These are phyloP conservation scores for Rhadina sibilatrix DNA, from an alignment of 2,113 vertebrate species.

Conservation along the genomic window DNA sequence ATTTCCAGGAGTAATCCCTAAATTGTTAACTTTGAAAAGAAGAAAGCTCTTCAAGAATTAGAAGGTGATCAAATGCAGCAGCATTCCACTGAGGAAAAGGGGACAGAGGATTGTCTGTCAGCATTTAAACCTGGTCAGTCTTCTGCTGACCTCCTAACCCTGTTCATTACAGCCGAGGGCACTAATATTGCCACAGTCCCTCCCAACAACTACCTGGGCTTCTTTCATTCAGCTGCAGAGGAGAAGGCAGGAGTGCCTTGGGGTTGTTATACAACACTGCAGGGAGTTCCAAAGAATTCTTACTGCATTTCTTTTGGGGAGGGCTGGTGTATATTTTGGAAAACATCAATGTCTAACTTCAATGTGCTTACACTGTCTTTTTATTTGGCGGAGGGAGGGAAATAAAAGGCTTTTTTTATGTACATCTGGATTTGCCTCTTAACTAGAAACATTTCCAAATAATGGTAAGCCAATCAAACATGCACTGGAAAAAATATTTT, in stretches of 20 bases:
- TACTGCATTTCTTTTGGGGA: background rate
- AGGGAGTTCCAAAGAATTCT: background rate
- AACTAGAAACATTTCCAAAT: conserved; percentile 7
- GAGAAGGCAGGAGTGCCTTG: background rate
- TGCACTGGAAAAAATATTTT: background rate
- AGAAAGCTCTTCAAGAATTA: background rate
- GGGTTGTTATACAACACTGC: background rate
- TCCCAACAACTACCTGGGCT: background rate
- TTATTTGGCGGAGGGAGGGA: background rate
- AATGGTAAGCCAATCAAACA: conserved; percentile 19
- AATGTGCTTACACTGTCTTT: background rate
- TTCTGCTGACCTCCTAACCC: background rate
- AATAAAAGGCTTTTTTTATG: background rate
- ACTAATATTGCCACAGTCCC: rapidly evolving
- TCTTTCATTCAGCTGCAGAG: background rate
- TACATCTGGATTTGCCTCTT: conserved; percentile 8
- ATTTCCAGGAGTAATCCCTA: background rate
- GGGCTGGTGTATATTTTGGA: conserved; percentile 21
- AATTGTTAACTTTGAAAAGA: background rate
- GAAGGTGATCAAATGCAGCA: background rate
- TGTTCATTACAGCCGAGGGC: background rate
- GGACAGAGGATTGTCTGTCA: background rate
- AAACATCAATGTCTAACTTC: background rate
- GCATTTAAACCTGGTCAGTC: background rate
- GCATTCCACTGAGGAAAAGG: background rate